Base-by-base conservation (phyloP, 1,140 invertebrate species). In the Cherax quadricarinatus region DNA sequence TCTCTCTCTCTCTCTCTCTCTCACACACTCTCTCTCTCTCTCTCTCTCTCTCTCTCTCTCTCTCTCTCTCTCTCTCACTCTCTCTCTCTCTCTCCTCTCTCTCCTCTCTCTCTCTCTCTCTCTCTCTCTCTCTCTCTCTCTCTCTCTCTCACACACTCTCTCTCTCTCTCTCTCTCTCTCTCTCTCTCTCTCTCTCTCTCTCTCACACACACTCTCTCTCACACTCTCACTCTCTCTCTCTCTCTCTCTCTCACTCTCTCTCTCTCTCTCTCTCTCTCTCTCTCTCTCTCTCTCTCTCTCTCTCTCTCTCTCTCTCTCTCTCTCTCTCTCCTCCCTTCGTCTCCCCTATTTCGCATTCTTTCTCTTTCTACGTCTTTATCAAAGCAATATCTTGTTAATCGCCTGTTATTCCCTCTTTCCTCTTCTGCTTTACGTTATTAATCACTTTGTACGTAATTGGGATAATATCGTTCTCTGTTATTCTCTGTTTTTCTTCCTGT, bases 221-320 rank as follows among this genome's bases (percentile, higher is more conserved):
- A 6, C 24, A 10, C 30, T 49, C 16, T 49, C 78, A 53, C 30
- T 41, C 49, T 49, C 78, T 80, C 51, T 21, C 51, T 51, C 79
- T 81, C 79, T 51, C 51, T 51, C 79, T 81, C 79, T 51, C 51
- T 51, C 79, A 51, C 79, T 51, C 51, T 41, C 79, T 81, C 79
- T 51, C 51, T 21, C 79, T 81, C 79, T 21, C 51, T 51, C 79
- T 49, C 79, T 51, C 51, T 21, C 41, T 81, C 5, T 51, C 4
- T 51, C 41, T 49, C 79, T 51, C 4, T 51, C 79, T 49, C 41
- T 51, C 49, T 51, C 79, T 81, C 10, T 51, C 41, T 57, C 53
- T 14, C 53, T 14, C 53, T 57, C 1, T 57, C 6, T 57, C 12
- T 14, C 53, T 57, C 53, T 14, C 7, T 12, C 53, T 6, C 12